phyloP scores from a whole-genome alignment of 1,140 invertebrate species.

The Anastatus disparis region DNA sequence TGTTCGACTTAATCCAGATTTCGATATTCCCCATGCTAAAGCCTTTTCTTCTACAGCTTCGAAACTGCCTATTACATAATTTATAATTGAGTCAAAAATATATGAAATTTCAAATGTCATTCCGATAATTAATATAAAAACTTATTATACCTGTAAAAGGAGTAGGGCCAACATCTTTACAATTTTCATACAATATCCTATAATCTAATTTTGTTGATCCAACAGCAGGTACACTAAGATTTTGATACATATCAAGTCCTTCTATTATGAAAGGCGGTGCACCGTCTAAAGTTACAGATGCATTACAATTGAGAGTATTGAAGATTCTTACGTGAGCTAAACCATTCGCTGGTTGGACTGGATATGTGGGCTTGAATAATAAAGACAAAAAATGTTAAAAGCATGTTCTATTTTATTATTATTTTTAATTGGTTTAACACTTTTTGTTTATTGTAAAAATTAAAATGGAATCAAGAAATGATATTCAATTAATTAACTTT shows the following conservation, averaged over 20 bases:
- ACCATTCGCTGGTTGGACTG: conserved; percentile 70
- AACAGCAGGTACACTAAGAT: conserved; percentile 49
- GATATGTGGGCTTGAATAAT: conserved; percentile 70
- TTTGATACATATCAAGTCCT: conserved; percentile 50
- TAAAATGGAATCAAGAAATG: too few relatives aligned
- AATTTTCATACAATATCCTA: neutral
- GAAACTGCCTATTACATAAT: neutral
- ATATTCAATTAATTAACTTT: too few relatives aligned
- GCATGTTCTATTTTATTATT: too few relatives aligned
- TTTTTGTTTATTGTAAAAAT: too few relatives aligned
- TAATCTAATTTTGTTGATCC: neutral
- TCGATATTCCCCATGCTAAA: conserved; percentile 45
- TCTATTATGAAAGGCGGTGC: conserved; percentile 55
- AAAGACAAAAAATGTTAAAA: neutral
- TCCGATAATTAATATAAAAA: too few relatives aligned
- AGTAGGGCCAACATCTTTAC: neutral
- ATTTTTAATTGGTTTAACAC: too few relatives aligned
- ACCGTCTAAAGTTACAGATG: conserved; percentile 42
- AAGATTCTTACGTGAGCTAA: conserved; percentile 77
- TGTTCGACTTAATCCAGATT: rapidly evolving
- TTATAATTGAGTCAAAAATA: too few relatives aligned
- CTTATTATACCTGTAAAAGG: neutral
- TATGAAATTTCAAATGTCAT: too few relatives aligned
- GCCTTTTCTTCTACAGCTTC: conserved; percentile 41
- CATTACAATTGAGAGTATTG: conserved; percentile 70